These are phyloP conservation scores for Nephrotoma flavescens DNA, from an alignment of 2,888 invertebrate genomes.

Conservation along the genomic window DNA sequence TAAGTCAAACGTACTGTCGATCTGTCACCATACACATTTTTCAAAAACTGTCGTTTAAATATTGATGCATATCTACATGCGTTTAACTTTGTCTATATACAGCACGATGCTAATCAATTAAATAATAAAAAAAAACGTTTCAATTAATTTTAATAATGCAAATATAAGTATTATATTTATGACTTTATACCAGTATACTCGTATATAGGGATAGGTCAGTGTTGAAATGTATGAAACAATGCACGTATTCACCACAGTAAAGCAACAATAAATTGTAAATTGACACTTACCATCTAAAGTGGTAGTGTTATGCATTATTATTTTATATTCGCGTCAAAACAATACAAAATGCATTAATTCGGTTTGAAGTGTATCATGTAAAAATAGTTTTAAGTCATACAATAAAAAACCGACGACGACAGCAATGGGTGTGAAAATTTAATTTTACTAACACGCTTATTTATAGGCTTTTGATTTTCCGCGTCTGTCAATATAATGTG, in stretches of 20 bases:
- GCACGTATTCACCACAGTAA: not conserved
- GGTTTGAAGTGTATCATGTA: not conserved
- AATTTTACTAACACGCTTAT: not conserved
- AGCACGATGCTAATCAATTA: not conserved
- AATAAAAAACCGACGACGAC: not conserved
- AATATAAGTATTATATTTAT: not conserved
- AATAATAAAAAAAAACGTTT: not conserved
- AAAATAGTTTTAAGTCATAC: not conserved
- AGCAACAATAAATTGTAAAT: not conserved
- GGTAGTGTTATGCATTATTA: not conserved
- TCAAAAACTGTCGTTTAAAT: not conserved
- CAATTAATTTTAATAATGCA: not conserved
- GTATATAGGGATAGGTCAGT: not conserved
- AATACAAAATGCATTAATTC: not conserved
- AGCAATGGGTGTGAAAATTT: not conserved
- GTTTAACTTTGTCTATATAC: not conserved
- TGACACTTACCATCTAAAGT: not conserved
- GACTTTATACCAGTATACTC: not conserved
- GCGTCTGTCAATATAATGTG: not conserved
- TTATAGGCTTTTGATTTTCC: not conserved
- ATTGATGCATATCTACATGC: not conserved
- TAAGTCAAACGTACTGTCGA: not conserved
- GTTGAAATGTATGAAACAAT: not conserved
- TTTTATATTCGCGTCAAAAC: not conserved
- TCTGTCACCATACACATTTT: not conserved